phyloP scores from a whole-genome alignment of 2,888 invertebrate genomes.

The Callyntrura guangdongensis region DNA sequence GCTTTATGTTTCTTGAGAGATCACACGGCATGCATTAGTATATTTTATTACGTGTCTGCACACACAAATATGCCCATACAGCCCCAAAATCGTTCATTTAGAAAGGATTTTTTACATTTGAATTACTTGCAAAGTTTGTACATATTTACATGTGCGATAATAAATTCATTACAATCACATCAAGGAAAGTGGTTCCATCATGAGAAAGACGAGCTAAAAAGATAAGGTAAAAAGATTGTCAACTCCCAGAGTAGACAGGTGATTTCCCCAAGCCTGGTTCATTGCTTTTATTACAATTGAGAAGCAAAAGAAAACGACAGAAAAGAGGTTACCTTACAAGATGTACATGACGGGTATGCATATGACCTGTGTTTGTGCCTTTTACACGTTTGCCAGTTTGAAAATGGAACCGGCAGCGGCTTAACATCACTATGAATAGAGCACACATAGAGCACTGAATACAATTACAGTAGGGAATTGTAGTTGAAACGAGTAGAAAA shows the following conservation, averaged over 20 bases:
- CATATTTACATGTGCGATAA: constrained; percentile 34
- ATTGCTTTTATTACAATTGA: constrained; percentile 80
- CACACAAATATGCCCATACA: background rate
- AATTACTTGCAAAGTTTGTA: background rate
- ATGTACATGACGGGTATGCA: constrained; percentile 6
- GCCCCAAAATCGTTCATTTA: no score
- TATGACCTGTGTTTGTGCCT: constrained; percentile 48
- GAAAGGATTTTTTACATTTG: background rate
- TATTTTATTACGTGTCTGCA: no score
- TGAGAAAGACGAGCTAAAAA: constrained; percentile 38
- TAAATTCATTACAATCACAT: constrained; percentile 76
- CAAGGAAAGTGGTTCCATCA: constrained; percentile 70
- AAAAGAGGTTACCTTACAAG: constrained; percentile 67
- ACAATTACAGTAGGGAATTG: constrained; percentile 82
- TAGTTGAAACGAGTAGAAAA: constrained; percentile 57
- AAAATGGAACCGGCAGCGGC: no score
- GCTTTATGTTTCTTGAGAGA: constrained; percentile 40
- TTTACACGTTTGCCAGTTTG: constrained; percentile 42
- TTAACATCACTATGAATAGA: background rate
- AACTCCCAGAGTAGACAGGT: constrained; percentile 79
- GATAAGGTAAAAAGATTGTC: constrained; percentile 74
- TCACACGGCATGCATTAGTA: background rate
- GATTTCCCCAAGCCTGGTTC: constrained; percentile 77
- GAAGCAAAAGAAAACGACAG: constrained; percentile 74
- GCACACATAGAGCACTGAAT: constrained; percentile 73